Percentiles rank a stretch among this genome's conserved stretches.
Conservation (phyloP, 2,113 vertebrate species). For the Entelurus aequoreus region DNA sequence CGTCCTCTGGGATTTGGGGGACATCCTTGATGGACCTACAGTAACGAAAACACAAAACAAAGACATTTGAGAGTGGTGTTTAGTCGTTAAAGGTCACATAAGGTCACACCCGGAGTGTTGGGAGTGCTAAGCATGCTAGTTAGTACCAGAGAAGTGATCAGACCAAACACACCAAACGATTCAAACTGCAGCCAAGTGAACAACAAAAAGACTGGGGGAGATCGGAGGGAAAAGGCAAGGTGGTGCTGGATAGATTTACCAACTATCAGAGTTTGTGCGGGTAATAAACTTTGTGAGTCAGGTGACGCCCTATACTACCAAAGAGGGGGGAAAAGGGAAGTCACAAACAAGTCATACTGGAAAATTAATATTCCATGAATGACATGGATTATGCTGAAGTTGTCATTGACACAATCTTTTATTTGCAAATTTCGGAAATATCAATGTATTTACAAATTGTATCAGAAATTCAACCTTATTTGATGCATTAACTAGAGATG, state of each 20-base stretch:
- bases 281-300: background rate
- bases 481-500: background rate
- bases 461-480: background rate
- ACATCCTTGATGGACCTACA: slow-evolving; percentile 95
- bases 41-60: slow-evolving; percentile 7
- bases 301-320: background rate
- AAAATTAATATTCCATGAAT: background rate
- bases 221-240: slow-evolving; percentile 9
- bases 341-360: background rate
- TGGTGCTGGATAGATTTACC: slow-evolving; percentile 9
- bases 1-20: slow-evolving; percentile 94
- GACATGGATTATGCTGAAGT: background rate
- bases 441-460: background rate
- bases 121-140: slow-evolving; percentile 45
- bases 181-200: slow-evolving; percentile 34
- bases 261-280: slow-evolving; percentile 18
- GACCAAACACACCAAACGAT: slow-evolving; percentile 32
- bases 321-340: background rate
- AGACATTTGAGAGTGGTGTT: slow-evolving; percentile 14
- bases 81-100: background rate
- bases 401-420: background rate
- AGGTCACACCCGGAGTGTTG: background rate
- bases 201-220: slow-evolving; percentile 10
- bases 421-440: background rate
- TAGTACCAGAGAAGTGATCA: slow-evolving; percentile 34